Evolutionary conservation across 2,888 invertebrate genomes (phyloP), one percentile per base, ranked within the genome.

Genomic region (Hydrotaea cyrtoneurina): DNA sequence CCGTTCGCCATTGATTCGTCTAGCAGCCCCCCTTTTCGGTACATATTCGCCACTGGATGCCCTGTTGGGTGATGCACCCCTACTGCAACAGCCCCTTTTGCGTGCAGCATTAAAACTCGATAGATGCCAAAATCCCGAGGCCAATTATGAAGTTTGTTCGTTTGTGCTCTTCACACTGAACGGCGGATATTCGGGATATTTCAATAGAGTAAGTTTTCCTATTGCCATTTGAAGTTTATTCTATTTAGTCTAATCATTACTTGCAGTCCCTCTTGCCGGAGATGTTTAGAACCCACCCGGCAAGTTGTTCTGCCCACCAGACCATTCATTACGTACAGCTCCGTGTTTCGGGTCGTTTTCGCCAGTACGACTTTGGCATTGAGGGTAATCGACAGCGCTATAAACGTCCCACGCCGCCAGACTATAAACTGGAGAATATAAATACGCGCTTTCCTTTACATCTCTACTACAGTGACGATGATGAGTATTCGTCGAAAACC

Each of bases 1-100:
- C 86, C 89, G 88, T 7, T 93, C 92, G 86, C 92, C 91, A 1
- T 0, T 87, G 4, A 88, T 93, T 3, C 76, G 75, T 15, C 36
- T 50, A 15, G 21, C 76, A 10, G 59, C 31, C 0, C 71, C 71
- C 13, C 3, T 66, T 0, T 19, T 43, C 1, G 21, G 10, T 2
- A 11, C 5, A 17, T 19, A 66, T 13, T 43, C 66, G 0, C 66
- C 66, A 3, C 43, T 66, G 19, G 17, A 66, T 66, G 2, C 10
- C 4, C 8, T 66, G 11, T 11, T 23, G 21, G 57, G 57, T 8
- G 10, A 57, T 43, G 19, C 21, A 1, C 11, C 43, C 11, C n/a
- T 43, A 1, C 10, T 66, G 19, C 43, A 66, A 2, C 66, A 66
- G 13, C 19, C 17, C 1, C 17, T 66, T 43, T 11, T 43, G 8